These are phyloP conservation scores for Caloenas nicobarica DNA, from an alignment of 2,113 vertebrate species.

Conservation along the genomic window DNA sequence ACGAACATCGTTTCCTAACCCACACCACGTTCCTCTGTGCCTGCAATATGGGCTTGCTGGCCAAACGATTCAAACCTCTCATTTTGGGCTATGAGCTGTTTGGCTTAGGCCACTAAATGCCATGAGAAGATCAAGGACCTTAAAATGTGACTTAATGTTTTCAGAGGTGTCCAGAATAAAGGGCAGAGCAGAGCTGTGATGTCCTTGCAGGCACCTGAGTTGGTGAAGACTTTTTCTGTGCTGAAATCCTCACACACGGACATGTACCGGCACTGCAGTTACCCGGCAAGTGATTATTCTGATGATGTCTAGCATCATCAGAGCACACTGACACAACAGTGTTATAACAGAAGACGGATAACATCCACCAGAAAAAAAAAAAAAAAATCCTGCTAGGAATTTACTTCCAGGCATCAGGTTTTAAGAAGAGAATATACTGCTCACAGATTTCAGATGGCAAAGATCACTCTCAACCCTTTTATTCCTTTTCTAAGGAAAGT, in stretches of 20 bases:
- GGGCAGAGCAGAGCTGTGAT: background rate
- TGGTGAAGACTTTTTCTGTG: background rate
- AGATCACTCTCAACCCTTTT: background rate
- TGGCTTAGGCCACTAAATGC: background rate
- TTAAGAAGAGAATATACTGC: background rate
- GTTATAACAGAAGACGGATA: background rate
- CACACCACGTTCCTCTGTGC: background rate
- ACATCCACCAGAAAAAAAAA: background rate
- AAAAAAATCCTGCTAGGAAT: background rate
- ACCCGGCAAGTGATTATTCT: background rate
- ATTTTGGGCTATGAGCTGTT: background rate
- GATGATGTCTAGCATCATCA: background rate
- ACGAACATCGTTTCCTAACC: background rate
- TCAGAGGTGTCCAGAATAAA: background rate
- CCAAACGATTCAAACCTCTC: background rate
- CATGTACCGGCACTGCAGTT: background rate
- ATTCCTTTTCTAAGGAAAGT: background rate
- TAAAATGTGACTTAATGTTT: background rate
- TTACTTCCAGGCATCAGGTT: background rate
- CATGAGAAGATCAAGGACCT: background rate
- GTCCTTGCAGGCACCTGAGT: background rate
- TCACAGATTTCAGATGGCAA: background rate
- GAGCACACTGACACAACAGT: background rate
- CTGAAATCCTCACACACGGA: background rate
- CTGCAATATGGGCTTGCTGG: background rate